Evolutionary conservation across 1,140 invertebrate species (phyloP).

Genomic region (Phocides pigmalion): DNA sequence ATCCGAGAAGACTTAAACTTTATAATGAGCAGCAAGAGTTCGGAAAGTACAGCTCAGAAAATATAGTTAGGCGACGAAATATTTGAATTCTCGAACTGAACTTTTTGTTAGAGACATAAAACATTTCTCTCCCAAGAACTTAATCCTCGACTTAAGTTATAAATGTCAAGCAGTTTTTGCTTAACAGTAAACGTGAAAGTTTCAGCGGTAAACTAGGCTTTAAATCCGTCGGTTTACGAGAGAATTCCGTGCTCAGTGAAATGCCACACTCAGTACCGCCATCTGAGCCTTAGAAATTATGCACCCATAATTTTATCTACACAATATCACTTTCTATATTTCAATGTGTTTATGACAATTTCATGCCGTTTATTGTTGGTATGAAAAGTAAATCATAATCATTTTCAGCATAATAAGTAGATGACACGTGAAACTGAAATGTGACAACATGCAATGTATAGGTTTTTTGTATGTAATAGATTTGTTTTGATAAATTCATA

Average conservation of each 20-base stretch:
- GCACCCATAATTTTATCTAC: slow-evolving; percentile 48
- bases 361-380: neutral
- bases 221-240: slow-evolving; percentile 55
- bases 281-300: slow-evolving; percentile 55
- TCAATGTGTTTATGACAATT: slow-evolving; percentile 9
- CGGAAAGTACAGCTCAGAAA: slow-evolving; percentile 5
- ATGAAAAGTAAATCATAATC: too few species aligned
- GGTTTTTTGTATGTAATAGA: too few species aligned
- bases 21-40: slow-evolving; percentile 3
- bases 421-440: too few species aligned
- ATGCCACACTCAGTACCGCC: slow-evolving; percentile 40
- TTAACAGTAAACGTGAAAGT: slow-evolving; percentile 46
- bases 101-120: slow-evolving; percentile 33
- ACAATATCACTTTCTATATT: slow-evolving; percentile 20
- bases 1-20: slow-evolving; percentile 10
- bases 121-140: slow-evolving; percentile 35
- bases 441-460: too few species aligned
- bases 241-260: slow-evolving; percentile 41
- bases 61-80: slow-evolving; percentile 18
- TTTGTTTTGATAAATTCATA: too few species aligned
- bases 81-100: slow-evolving; percentile 26
- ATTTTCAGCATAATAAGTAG: too few species aligned
- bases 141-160: slow-evolving; percentile 41
- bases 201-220: slow-evolving; percentile 41
- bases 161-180: slow-evolving; percentile 43